A percentile compares a stretch with the other conserved stretches of the same genome.
These are phyloP conservation scores for Dicyrtoma fusca DNA, from an alignment of 2,888 invertebrate species.

Conservation along the genomic window DNA sequence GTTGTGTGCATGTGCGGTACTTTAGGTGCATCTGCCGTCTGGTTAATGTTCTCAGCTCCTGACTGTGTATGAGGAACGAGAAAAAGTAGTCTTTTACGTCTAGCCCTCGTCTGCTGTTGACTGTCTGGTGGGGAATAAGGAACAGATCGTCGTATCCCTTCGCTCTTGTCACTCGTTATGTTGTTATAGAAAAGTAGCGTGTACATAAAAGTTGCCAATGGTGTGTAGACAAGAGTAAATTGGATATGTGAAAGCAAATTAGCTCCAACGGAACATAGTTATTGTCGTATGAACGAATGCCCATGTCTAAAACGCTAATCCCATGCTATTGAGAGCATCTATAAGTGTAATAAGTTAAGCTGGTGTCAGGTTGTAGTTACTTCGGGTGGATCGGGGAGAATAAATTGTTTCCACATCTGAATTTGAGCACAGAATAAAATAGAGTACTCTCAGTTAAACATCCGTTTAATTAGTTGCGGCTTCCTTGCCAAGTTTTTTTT, in stretches of 20 bases:
- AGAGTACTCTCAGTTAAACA: slow-evolving; percentile 30
- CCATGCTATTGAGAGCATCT: slow-evolving; percentile 13
- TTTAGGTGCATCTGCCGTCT: no score
- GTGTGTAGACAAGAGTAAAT: slow-evolving; percentile 26
- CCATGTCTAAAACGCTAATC: slow-evolving; percentile 16
- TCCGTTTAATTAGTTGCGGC: slow-evolving; percentile 33
- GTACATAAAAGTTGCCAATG: slow-evolving; percentile 10
- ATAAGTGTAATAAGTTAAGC: slow-evolving; percentile 12
- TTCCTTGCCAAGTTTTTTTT: slow-evolving; percentile 23
- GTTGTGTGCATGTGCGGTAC: no score
- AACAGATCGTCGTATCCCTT: no score
- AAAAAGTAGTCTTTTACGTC: no score
- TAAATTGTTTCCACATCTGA: slow-evolving; percentile 21
- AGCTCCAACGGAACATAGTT: slow-evolving; percentile 3
- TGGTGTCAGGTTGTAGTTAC: slow-evolving; percentile 25
- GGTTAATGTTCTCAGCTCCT: no score
- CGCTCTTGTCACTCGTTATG: no score
- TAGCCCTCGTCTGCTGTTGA: no score
- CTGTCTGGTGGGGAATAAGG: no score
- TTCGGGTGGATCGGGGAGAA: slow-evolving; percentile 10
- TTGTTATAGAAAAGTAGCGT: not conserved
- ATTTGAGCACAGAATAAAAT: slow-evolving; percentile 26
- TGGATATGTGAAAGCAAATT: slow-evolving; percentile 21
- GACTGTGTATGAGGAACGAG: no score
- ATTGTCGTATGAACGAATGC: slow-evolving; percentile 18